Conservation (phyloP, 1,140 invertebrate species). For the Aphidius gifuensis region DNA sequence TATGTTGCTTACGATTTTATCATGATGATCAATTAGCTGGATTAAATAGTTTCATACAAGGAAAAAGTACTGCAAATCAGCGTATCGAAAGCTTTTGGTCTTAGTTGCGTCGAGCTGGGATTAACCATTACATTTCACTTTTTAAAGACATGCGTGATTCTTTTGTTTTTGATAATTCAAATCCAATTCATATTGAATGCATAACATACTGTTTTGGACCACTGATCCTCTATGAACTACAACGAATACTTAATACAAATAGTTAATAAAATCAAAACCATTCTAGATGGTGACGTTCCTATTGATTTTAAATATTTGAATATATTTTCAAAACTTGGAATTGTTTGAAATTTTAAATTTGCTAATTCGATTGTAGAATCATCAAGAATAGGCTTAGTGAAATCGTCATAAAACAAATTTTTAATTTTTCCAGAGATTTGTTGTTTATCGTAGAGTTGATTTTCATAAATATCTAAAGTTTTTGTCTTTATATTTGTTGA, state of each 20-base stretch:
- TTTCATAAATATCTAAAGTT: too few relatives aligned
- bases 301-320: too few relatives aligned
- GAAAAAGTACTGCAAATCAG: constrained; percentile 21
- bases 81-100: constrained; percentile 20
- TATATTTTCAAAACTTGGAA: too few relatives aligned
- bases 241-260: not conserved
- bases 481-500: too few relatives aligned
- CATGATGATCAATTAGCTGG: constrained; percentile 16
- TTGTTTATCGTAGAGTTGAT: too few relatives aligned
- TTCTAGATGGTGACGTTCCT: too few relatives aligned
- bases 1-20: constrained; percentile 6
- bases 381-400: too few relatives aligned
- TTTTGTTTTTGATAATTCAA: constrained; percentile 12
- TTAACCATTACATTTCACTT: constrained; percentile 21
- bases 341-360: too few relatives aligned
- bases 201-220: constrained; percentile 21
- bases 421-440: too few relatives aligned
- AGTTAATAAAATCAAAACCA: too few relatives aligned
- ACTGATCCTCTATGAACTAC: constrained; percentile 16
- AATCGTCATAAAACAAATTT: too few relatives aligned
- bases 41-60: constrained; percentile 16
- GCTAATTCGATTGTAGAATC: too few relatives aligned
- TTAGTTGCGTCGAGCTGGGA: constrained; percentile 10
- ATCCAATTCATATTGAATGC: constrained; percentile 15
- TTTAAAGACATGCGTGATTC: constrained; percentile 11